These are phyloP conservation scores for Nomada goodeniana DNA, from an alignment of 2,888 invertebrate genomes.

Conservation along the genomic window DNA sequence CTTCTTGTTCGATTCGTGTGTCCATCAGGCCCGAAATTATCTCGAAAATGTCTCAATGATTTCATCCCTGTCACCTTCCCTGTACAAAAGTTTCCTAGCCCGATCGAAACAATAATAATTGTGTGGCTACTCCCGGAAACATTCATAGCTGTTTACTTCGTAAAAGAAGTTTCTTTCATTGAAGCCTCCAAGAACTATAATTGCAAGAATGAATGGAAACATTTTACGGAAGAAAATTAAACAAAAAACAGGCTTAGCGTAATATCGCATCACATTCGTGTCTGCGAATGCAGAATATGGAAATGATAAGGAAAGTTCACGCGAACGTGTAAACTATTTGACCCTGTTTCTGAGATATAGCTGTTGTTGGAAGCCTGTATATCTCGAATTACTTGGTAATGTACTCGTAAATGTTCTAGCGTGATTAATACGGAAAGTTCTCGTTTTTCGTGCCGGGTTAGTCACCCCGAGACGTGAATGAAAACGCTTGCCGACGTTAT, in stretches of 20 bases:
- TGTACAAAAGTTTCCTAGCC: no score
- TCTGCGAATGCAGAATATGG: neutral
- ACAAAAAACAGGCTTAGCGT: neutral
- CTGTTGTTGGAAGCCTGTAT: constrained; percentile 5
- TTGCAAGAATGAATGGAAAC: no score
- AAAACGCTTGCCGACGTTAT: neutral
- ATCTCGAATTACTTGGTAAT: constrained; percentile 24
- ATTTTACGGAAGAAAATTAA: neutral
- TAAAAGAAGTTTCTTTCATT: no score
- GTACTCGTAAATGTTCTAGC: constrained; percentile 13
- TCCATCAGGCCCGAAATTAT: constrained; percentile 10
- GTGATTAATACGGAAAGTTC: constrained; percentile 23
- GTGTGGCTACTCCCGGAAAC: no score
- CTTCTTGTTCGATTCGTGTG: constrained; percentile 42
- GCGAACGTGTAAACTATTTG: constrained; percentile 16
- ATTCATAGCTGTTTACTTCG: no score
- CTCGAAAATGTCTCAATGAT: neutral
- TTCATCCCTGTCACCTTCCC: no score
- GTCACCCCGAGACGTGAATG: neutral
- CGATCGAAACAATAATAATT: no score
- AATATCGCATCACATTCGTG: neutral
- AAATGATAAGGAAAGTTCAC: constrained; percentile 13
- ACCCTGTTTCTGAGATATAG: constrained; percentile 17
- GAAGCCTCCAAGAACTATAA: no score
- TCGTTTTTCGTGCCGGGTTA: constrained; percentile 5